Percentiles rank a stretch among this genome's conserved stretches.
These are phyloP conservation scores for Herpetotheres cachinnans DNA, from an alignment of 2,113 vertebrate genomes.

Conservation along the genomic window DNA sequence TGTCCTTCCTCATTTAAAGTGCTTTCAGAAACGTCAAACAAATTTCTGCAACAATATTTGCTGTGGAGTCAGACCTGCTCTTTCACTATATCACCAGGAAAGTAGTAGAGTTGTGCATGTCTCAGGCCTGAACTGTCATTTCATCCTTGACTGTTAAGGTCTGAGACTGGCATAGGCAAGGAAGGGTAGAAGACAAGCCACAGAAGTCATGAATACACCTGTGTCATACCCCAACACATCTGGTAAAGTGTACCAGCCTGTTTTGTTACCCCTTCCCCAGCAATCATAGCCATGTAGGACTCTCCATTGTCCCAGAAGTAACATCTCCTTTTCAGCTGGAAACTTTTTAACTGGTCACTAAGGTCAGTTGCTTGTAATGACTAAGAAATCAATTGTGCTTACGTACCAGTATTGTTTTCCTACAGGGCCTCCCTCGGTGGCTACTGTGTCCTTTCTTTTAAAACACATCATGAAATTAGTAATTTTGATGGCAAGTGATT, in stretches of 20 bases:
- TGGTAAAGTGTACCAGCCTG: neutral
- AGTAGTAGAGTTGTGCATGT: neutral
- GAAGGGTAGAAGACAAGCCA: neutral
- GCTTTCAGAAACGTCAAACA: neutral
- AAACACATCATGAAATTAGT: neutral
- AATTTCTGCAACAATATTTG: neutral
- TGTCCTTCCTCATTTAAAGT: neutral
- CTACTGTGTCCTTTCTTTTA: neutral
- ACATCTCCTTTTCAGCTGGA: neutral
- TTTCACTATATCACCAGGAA: neutral
- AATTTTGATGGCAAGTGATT: conserved; percentile 14
- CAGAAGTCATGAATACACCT: neutral
- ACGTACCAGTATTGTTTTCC: neutral
- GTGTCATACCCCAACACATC: neutral
- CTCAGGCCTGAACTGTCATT: neutral
- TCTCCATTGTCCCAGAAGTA: neutral
- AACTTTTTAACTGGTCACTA: neutral
- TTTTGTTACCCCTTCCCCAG: neutral
- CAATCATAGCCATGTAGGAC: neutral
- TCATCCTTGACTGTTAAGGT: neutral
- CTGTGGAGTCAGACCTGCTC: neutral
- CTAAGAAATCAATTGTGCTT: neutral
- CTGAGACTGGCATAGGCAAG: neutral
- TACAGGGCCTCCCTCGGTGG: neutral
- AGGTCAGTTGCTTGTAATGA: neutral